Conservation (phyloP, 2,797 vertebrate species). For the Setipinna tenuifilis region DNA sequence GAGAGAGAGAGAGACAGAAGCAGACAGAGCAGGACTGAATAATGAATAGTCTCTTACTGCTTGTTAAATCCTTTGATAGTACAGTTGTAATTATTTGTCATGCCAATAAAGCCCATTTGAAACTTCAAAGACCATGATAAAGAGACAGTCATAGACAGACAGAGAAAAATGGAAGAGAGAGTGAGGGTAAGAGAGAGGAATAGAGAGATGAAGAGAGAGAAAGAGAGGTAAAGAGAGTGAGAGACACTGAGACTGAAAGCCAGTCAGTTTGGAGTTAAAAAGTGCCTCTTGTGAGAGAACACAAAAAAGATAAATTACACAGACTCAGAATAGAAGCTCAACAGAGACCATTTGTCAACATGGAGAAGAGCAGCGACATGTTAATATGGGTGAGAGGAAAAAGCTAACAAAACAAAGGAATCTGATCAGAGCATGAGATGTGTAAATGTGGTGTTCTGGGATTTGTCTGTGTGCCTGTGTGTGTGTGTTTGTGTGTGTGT, state of each 20-base stretch:
- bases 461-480: neutral
- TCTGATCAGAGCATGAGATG: neutral
- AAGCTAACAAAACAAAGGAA: constrained; percentile 10
- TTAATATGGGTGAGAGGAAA: neutral
- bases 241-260: neutral
- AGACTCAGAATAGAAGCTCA: too few relatives aligned
- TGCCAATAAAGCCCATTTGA: constrained; percentile 1
- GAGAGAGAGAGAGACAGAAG: neutral
- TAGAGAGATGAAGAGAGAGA: neutral
- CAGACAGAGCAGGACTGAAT: neutral
- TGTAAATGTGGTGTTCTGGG: neutral
- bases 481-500: neutral
- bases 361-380: too few relatives aligned
- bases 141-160: neutral
- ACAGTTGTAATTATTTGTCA: constrained; percentile 12
- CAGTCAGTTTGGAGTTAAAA: too few relatives aligned
- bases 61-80: constrained; percentile 3
- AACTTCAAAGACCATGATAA: neutral
- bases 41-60: constrained; percentile 6
- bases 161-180: neutral
- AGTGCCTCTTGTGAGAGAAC: too few relatives aligned
- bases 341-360: too few relatives aligned
- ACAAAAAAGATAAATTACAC: too few relatives aligned
- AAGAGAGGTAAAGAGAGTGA: neutral
- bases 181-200: neutral